Conservation (phyloP, 2,113 vertebrate genomes). For the Dasypus novemcinctus region DNA sequence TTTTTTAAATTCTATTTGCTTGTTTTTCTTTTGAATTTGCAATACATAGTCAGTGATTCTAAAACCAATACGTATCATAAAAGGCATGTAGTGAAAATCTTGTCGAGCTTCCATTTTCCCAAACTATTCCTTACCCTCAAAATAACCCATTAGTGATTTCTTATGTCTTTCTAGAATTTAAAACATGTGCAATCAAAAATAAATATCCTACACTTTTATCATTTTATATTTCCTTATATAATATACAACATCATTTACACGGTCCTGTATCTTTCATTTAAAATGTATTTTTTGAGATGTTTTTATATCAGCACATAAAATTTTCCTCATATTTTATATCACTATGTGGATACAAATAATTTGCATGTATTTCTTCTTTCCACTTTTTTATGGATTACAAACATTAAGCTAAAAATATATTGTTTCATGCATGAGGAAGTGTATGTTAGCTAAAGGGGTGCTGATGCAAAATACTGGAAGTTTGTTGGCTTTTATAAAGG, state of each 20-base stretch:
- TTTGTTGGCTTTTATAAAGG: too few species aligned
- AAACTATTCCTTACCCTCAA: neutral
- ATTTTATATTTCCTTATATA: neutral
- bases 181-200: neutral
- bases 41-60: neutral
- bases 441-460: too few species aligned
- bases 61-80: neutral
- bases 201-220: neutral
- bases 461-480: too few species aligned
- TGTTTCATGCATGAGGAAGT: neutral
- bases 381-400: neutral
- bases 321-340: neutral
- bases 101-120: neutral
- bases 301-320: neutral
- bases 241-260: neutral
- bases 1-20: neutral
- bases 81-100: neutral
- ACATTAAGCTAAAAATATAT: neutral
- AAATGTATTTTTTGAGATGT: neutral
- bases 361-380: neutral
- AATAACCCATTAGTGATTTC: neutral
- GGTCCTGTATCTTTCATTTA: neutral
- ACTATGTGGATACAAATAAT: neutral
- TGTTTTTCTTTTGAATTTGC: neutral
- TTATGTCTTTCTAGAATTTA: neutral